Conservation (phyloP, 2,888 invertebrate genomes). For the Apodemia hepburni region DNA sequence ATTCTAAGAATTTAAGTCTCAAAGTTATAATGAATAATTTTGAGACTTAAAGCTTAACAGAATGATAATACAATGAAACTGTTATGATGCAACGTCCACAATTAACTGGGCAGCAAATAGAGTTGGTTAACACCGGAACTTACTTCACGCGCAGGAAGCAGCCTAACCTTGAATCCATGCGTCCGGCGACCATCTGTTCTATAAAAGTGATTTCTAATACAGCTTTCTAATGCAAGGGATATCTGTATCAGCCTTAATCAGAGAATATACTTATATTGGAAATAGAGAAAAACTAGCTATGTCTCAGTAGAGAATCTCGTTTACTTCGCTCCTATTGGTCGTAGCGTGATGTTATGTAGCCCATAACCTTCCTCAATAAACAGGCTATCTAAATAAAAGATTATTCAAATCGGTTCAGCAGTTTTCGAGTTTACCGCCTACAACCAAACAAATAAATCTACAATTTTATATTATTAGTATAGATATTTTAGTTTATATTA, state of each 20-base stretch:
- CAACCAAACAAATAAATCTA: no score
- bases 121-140: conserved; percentile 70
- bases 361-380: no score
- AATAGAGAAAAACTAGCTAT: neutral
- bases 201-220: conserved; percentile 42
- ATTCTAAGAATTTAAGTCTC: no score
- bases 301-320: no score
- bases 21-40: no score
- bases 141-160: conserved; percentile 58
- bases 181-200: conserved; percentile 26
- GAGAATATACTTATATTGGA: neutral
- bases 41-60: conserved; percentile 3
- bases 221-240: conserved; percentile 25
- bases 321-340: no score
- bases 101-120: conserved; percentile 51
- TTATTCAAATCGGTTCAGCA: no score
- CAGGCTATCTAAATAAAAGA: no score
- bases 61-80: conserved; percentile 30
- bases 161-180: conserved; percentile 60
- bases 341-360: no score
- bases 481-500: no score
- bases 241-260: conserved; percentile 13
- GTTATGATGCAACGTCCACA: conserved; percentile 47
- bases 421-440: no score
- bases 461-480: no score